A percentile compares a stretch with the other conserved stretches of the same genome.
These are phyloP conservation scores for Dicentrarchus labrax DNA, from an alignment of 2,113 vertebrate genomes.

Conservation along the genomic window DNA sequence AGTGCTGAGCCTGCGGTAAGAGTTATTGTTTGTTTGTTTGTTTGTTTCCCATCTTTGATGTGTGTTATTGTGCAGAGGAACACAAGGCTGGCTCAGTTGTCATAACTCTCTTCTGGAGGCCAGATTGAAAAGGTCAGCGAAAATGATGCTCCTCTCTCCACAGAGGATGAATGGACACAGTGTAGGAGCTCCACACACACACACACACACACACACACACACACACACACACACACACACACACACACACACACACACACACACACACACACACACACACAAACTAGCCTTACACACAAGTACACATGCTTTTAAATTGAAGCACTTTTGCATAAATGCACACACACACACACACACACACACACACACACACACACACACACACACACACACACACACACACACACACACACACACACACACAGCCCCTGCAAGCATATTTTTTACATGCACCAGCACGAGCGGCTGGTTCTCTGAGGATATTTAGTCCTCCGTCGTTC, in stretches of 20 bases:
- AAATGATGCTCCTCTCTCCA: constrained; percentile 69
- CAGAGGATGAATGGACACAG: constrained; percentile 61
- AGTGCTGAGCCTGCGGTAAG: constrained; percentile 26
- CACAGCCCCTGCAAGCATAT: neutral
- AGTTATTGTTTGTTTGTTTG: constrained; percentile 70
- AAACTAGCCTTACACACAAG: constrained; percentile 3
- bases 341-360: neutral
- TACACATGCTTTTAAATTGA: neutral
- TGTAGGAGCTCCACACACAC: constrained; percentile 33
- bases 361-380: neutral
- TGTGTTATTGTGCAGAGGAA: constrained; percentile 58
- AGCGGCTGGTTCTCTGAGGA: constrained; percentile 29
- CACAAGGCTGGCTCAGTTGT: constrained; percentile 65
- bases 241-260: constrained; percentile 1
- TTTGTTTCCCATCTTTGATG: constrained; percentile 63
- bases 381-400: neutral
- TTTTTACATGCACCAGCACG: constrained; percentile 43
- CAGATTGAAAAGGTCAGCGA: constrained; percentile 80
- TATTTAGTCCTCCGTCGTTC: constrained; percentile 12
- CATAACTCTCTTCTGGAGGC: constrained; percentile 74
- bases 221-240: constrained; percentile 37
- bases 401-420: neutral
- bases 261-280: constrained; percentile 16
- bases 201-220: constrained; percentile 23
- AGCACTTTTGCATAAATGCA: constrained; percentile 45